A percentile compares a stretch with the other conserved stretches of the same genome.
Conservation (phyloP, 2,113 vertebrate genomes). For the Eulacestoma nigropectus region DNA sequence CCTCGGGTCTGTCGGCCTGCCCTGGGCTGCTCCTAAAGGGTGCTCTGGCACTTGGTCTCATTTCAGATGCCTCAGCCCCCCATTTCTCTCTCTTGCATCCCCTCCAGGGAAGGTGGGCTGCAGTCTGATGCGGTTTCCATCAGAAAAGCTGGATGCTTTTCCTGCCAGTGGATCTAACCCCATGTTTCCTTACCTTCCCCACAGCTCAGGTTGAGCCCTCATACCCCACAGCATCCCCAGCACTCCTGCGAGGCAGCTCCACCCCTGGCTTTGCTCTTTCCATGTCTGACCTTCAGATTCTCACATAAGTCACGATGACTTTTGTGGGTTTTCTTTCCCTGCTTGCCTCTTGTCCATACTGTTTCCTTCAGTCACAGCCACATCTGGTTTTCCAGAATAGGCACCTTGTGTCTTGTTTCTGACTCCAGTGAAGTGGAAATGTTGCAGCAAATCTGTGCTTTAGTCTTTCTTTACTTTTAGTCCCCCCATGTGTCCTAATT, state of each 20-base stretch:
- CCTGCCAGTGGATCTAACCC: neutral
- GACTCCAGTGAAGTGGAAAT: neutral
- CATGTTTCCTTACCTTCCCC: neutral
- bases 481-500: constrained; percentile 44
- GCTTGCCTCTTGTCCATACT: accelerated
- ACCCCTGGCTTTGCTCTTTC: neutral
- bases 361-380: neutral
- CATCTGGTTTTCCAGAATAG: neutral
- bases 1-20: neutral
- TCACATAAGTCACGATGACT: accelerated
- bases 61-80: neutral
- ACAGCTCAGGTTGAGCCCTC: neutral
- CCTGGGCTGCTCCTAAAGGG: neutral
- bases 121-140: neutral
- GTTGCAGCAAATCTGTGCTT: neutral
- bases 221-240: neutral
- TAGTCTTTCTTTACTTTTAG: constrained; percentile 32
- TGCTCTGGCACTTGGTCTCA: too few relatives aligned
- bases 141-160: neutral
- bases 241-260: neutral
- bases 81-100: neutral
- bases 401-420: neutral
- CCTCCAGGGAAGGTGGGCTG: neutral
- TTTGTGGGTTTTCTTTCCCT: neutral
- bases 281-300: neutral